Conservation (phyloP, 1,140 invertebrate species). For the Saccostrea glomerata region DNA sequence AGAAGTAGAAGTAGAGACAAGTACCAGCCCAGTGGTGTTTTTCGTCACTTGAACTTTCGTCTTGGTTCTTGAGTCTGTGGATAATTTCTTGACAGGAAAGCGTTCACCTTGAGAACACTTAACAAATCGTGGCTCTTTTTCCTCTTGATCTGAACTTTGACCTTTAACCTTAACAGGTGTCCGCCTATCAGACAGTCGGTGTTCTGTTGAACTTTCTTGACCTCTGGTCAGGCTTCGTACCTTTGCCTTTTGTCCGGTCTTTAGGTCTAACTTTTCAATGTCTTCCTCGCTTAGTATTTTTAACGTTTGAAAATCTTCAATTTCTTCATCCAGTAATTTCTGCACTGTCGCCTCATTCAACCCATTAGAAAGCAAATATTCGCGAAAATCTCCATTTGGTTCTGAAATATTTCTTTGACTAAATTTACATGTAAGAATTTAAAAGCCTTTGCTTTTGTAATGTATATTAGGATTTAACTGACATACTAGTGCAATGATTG, state of each 20-base stretch:
- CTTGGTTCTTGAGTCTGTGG: neutral
- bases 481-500: no score
- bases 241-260: slow-evolving; percentile 44
- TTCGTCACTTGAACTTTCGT: neutral
- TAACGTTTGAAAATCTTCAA: slow-evolving; percentile 21
- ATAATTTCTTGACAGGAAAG: neutral
- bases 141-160: neutral
- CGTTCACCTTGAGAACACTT: neutral
- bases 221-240: slow-evolving; percentile 27
- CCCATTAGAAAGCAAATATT: slow-evolving; percentile 38
- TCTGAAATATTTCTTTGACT: neutral
- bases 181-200: neutral
- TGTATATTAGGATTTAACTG: no score
- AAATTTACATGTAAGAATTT: neutral
- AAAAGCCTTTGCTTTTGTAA: no score
- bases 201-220: neutral
- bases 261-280: slow-evolving; percentile 39
- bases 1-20: neutral
- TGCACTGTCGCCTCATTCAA: slow-evolving; percentile 34
- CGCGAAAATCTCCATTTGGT: neutral
- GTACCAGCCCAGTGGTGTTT: neutral
- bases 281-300: slow-evolving; percentile 35
- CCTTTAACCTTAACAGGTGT: neutral
- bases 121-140: neutral
- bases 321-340: slow-evolving; percentile 40